These are phyloP conservation scores for Symphodus melops DNA, from an alignment of 2,113 vertebrate genomes.

Conservation along the genomic window DNA sequence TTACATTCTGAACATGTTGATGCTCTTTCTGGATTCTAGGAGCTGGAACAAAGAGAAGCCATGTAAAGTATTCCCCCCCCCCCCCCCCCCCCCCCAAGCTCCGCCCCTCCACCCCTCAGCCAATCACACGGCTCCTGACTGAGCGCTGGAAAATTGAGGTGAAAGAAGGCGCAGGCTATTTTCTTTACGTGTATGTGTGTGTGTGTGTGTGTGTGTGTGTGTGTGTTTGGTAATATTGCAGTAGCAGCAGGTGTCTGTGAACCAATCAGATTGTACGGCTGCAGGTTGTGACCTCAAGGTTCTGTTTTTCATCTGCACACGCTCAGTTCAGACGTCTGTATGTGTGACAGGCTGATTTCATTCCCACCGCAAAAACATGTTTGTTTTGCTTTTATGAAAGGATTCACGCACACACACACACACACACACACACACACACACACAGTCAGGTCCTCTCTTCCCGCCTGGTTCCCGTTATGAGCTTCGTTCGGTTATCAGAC, in stretches of 20 bases:
- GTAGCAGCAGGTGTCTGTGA: slow-evolving; percentile 10
- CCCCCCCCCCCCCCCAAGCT: neutral
- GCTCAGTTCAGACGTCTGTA: slow-evolving; percentile 5
- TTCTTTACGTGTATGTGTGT: neutral
- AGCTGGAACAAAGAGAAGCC: neutral
- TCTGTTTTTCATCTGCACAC: slow-evolving; percentile 8
- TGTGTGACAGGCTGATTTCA: slow-evolving; percentile 7
- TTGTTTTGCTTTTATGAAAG: neutral
- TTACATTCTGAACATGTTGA: neutral
- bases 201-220: no score
- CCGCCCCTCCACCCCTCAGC: neutral
- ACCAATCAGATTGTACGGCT: slow-evolving; percentile 5
- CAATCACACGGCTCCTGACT: slow-evolving; percentile 20
- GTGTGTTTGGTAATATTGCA: no score
- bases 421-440: neutral
- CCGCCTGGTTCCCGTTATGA: neutral
- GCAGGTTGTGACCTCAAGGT: neutral
- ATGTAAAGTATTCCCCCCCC: neutral
- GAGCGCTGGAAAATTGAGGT: slow-evolving; percentile 28
- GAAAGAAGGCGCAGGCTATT: slow-evolving; percentile 14
- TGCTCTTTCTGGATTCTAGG: neutral
- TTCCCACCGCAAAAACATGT: neutral
- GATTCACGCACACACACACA: neutral
- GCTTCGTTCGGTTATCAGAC: slow-evolving; percentile 9
- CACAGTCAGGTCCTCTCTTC: neutral